Evolutionary conservation across 2,113 vertebrate genomes (phyloP).

Genomic region (Dinomys branickii): DNA sequence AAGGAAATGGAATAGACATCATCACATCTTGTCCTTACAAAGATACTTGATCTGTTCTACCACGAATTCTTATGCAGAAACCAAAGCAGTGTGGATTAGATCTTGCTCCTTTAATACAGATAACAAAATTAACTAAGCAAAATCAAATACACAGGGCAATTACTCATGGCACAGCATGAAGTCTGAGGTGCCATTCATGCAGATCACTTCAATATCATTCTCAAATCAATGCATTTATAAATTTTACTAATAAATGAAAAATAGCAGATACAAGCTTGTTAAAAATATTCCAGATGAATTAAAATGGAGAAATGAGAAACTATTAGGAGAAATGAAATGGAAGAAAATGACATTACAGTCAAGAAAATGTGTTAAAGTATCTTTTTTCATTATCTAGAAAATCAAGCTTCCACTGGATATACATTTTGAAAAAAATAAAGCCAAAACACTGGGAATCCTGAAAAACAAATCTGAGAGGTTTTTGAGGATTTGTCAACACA

Average conservation of each 20-base stretch:
- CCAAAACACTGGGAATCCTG: not conserved
- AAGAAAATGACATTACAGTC: not conserved
- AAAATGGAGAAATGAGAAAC: not conserved
- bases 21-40: constrained; percentile 58
- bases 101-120: constrained; percentile 66
- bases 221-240: constrained; percentile 22
- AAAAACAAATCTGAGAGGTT: not conserved
- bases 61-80: constrained; percentile 67
- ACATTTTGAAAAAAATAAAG: constrained; percentile 25
- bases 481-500: not conserved
- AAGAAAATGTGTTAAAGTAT: constrained; percentile 45
- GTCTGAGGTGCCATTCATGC: not conserved
- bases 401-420: constrained; percentile 8
- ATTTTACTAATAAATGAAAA: constrained; percentile 36
- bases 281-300: not conserved
- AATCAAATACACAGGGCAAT: constrained; percentile 53
- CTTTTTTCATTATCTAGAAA: not conserved
- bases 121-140: constrained; percentile 71
- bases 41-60: constrained; percentile 59
- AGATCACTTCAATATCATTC: not conserved
- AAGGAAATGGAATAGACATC: constrained; percentile 65
- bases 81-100: constrained; percentile 62
- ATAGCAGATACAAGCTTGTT: not conserved
- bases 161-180: constrained; percentile 38
- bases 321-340: not conserved